Evolutionary conservation across 2,888 invertebrate species (phyloP), one percentile per base, ranked within the genome.

Genomic region (Tipula helvola): DNA sequence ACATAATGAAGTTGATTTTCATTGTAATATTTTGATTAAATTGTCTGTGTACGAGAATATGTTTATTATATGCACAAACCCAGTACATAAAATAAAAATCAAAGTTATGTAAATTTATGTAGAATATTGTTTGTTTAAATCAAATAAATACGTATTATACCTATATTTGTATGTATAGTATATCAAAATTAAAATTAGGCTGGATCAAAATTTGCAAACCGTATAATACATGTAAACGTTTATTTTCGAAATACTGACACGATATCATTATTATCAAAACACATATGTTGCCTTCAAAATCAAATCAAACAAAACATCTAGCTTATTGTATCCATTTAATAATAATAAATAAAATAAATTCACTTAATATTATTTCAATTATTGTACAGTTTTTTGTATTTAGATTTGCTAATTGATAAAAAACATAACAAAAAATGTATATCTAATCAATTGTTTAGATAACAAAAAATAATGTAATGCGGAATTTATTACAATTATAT

Each of bases 11-110:
- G 71, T 71, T 71, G 71, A 71, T 71, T 71, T 71, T 71, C 18
- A 71, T 71, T 71, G 71, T 71, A 71, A 71, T 71, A 71, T 71
- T 71, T 71, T 71, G 71, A 71, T 71, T 71, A 71, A 71, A 71
- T 71, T 71, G 71, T 71, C 28, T 71, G 71, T 71, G 28, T 71
- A 71, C 28, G 28, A 28, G 28, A 28, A 28, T 28, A 28, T 28
- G 52, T 52, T 28, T 28, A 28, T 28, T 28, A 2, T 28, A 28
- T 57, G 57, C 57, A 57, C 57, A 57, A 16, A 57, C 28, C 1
- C 18, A 16, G 18, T 57, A 28, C 71, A 71, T 12, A 71, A 18
- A 52, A 52, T 52, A 16, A 52, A 52, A 71, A 71, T 71, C 71
- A 71, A 71, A 71, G 71, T 71, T 71, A 71, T 71, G 71, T 28